Evolutionary conservation across 2,888 invertebrate genomes (phyloP).

Genomic region (Pachymerium ferrugineum): DNA sequence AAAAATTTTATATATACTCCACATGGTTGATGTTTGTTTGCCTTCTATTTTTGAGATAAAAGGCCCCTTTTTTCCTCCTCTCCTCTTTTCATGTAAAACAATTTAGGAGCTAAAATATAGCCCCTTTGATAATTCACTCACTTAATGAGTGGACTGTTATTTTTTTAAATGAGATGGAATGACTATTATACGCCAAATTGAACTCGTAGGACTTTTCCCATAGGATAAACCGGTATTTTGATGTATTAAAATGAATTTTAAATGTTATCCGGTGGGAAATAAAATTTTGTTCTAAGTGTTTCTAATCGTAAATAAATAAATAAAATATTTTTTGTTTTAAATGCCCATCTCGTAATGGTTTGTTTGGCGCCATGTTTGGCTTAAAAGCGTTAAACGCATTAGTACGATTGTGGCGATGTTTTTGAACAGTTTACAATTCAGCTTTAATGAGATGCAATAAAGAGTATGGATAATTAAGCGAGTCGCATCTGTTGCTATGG

Average conservation of each 20-base stretch:
- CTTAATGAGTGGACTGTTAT: not conserved
- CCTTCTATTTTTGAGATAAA: not conserved
- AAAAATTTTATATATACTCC: not conserved
- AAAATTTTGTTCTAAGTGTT: no score
- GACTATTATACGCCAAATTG: not conserved
- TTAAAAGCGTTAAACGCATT: not conserved
- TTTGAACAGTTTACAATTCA: not conserved
- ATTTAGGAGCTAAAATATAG: not conserved
- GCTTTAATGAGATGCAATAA: not conserved
- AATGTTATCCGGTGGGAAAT: not conserved
- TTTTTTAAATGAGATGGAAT: not conserved
- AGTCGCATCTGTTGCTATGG: conserved; percentile 10
- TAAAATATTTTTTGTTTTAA: no score
- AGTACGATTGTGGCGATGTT: not conserved
- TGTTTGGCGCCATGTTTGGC: no score
- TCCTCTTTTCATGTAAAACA: no score
- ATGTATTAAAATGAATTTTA: no score
- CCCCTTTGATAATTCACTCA: not conserved
- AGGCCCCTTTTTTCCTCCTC: no score
- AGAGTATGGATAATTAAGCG: conserved; percentile 9
- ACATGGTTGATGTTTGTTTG: not conserved
- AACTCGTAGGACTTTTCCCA: no score
- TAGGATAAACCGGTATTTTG: not conserved
- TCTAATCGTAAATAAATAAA: no score
- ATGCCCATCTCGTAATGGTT: no score